A percentile compares a stretch with the other conserved stretches of the same genome.
phyloP scores from a whole-genome alignment of 2,113 vertebrate species.

The Gallinago undulata region DNA sequence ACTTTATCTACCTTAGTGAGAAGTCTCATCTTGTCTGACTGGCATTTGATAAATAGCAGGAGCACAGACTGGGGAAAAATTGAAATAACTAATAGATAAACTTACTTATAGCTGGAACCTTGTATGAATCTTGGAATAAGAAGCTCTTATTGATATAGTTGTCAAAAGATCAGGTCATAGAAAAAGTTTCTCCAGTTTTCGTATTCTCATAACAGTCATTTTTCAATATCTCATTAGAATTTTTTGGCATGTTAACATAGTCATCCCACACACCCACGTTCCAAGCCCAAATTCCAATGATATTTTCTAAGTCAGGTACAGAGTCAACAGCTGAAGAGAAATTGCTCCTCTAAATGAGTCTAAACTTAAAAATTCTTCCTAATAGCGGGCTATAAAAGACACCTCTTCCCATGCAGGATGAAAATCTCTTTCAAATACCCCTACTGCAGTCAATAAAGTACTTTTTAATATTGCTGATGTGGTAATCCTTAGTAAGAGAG shows the following conservation, averaged over 20 bases:
- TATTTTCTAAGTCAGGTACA: not conserved
- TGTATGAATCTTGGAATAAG: not conserved
- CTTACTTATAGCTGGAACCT: not conserved
- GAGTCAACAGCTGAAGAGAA: not conserved
- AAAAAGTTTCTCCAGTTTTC: not conserved
- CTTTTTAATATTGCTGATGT: not conserved
- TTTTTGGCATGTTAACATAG: not conserved
- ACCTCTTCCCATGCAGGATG: not conserved
- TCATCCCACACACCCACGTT: not conserved
- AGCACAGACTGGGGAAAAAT: not conserved
- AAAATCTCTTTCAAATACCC: not conserved
- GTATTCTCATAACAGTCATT: not conserved
- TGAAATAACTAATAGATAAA: conserved; percentile 2
- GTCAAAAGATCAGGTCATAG: not conserved
- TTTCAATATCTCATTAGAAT: not conserved
- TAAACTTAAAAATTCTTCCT: not conserved
- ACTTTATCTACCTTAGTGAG: not conserved
- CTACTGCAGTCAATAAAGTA: not conserved
- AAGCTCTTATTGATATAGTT: not conserved
- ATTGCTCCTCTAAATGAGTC: not conserved
- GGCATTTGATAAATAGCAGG: not conserved
- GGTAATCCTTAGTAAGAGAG: not conserved
- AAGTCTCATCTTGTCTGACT: conserved; percentile 6
- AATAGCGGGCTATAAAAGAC: not conserved
- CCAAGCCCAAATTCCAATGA: not conserved